These are phyloP conservation scores for Watsonalla binaria DNA, from an alignment of 2,888 invertebrate species.

Conservation along the genomic window DNA sequence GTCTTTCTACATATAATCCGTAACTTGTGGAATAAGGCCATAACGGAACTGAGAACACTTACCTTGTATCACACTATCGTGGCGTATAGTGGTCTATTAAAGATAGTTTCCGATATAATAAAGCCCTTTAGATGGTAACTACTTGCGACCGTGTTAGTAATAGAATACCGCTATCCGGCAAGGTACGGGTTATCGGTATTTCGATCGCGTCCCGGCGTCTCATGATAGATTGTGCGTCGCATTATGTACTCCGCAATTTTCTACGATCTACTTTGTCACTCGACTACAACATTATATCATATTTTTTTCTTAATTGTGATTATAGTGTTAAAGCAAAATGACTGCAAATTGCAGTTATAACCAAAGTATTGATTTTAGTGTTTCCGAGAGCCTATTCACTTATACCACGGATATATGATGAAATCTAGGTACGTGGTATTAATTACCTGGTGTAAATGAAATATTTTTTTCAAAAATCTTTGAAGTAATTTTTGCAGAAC, in stretches of 20 bases:
- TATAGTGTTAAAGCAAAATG: background rate
- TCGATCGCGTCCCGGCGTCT: constrained; percentile 39
- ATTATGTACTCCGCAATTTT: constrained; percentile 9
- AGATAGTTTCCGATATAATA: constrained; percentile 1
- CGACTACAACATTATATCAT: background rate
- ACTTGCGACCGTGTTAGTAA: constrained; percentile 14
- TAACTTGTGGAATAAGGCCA: too few species aligned
- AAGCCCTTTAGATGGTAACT: constrained; percentile 1
- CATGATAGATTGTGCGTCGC: constrained; percentile 47
- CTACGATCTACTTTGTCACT: constrained; percentile 1
- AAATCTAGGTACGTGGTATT: too few species aligned
- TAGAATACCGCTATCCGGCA: constrained; percentile 25
- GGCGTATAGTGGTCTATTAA: background rate
- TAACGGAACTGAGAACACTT: background rate
- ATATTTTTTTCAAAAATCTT: too few species aligned
- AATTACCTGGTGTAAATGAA: too few species aligned
- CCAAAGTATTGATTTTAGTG: too few species aligned
- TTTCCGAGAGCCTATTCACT: too few species aligned
- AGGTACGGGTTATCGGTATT: constrained; percentile 33
- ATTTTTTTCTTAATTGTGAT: background rate
- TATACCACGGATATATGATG: too few species aligned
- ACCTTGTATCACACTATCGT: background rate
- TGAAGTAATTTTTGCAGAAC: too few species aligned
- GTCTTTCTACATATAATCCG: too few species aligned
- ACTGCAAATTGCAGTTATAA: too few species aligned